Evolutionary conservation across 2,113 vertebrate species (phyloP).

Genomic region (Heliornis fulica): DNA sequence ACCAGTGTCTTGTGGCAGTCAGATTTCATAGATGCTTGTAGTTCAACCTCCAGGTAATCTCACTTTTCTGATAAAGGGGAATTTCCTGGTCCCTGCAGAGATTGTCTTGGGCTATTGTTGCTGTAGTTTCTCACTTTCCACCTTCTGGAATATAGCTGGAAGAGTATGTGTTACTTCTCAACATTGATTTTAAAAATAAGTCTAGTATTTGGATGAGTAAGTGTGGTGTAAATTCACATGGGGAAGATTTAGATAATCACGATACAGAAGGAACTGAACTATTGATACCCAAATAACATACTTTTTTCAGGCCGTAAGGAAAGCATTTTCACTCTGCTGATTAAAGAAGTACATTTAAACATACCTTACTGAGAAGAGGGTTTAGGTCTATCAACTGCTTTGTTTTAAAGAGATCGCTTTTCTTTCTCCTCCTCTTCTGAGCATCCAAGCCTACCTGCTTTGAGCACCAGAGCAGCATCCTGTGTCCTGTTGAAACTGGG

Average conservation of each 20-base stretch:
- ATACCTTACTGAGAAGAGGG: not conserved
- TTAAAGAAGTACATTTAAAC: not conserved
- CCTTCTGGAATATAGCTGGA: not conserved
- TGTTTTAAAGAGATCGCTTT: not conserved
- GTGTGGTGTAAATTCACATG: not conserved
- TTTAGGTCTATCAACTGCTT: not conserved
- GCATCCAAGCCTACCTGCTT: not conserved
- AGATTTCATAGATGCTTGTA: not conserved
- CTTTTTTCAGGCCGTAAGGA: not conserved
- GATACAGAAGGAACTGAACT: not conserved
- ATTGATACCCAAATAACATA: not conserved
- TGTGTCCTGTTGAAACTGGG: not conserved
- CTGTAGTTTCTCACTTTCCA: not conserved
- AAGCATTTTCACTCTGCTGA: not conserved
- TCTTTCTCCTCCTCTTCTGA: not conserved
- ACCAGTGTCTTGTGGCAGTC: accelerated
- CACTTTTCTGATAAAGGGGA: too few relatives aligned
- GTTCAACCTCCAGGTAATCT: not conserved
- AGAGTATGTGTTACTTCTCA: not conserved
- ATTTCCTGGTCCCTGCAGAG: not conserved
- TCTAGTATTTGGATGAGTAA: not conserved
- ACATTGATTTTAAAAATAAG: not conserved
- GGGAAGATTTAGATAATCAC: not conserved
- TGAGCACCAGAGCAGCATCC: not conserved
- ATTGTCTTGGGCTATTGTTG: not conserved